Evolutionary conservation across 2,797 vertebrate genomes (phyloP).

Genomic region (Coccyzus lansbergi): DNA sequence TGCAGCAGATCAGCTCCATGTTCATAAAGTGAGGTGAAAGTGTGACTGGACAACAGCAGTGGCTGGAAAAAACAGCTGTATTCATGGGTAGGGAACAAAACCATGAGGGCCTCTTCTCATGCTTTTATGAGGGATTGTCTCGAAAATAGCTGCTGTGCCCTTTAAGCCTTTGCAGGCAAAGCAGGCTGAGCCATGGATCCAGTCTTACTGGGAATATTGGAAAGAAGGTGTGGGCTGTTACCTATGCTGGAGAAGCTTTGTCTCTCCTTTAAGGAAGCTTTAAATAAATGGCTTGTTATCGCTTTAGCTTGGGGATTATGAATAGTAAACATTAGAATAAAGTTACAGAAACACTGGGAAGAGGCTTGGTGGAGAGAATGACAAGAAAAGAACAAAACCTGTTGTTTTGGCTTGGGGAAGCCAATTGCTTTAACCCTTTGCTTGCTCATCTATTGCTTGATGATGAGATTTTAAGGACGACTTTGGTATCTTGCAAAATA

Average conservation of each 20-base stretch:
- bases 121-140: neutral
- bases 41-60: rapidly evolving
- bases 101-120: neutral
- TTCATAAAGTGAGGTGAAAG: neutral
- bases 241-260: neutral
- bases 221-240: neutral
- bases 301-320: neutral
- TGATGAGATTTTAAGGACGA: neutral
- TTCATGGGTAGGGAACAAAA: neutral
- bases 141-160: neutral
- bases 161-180: neutral
- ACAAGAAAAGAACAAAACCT: neutral
- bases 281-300: neutral
- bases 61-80: neutral
- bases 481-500: neutral
- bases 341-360: neutral
- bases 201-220: neutral
- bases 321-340: neutral
- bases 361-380: neutral
- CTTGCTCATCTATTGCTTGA: rapidly evolving
- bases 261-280: neutral
- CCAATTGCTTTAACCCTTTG: neutral
- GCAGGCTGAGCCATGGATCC: neutral
- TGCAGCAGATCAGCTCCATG: rapidly evolving
- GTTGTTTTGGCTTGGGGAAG: neutral